Percentiles rank a stretch among this genome's conserved stretches.
Evolutionary conservation across 2,113 vertebrate genomes (phyloP).

Genomic region (Scortum barcoo): DNA sequence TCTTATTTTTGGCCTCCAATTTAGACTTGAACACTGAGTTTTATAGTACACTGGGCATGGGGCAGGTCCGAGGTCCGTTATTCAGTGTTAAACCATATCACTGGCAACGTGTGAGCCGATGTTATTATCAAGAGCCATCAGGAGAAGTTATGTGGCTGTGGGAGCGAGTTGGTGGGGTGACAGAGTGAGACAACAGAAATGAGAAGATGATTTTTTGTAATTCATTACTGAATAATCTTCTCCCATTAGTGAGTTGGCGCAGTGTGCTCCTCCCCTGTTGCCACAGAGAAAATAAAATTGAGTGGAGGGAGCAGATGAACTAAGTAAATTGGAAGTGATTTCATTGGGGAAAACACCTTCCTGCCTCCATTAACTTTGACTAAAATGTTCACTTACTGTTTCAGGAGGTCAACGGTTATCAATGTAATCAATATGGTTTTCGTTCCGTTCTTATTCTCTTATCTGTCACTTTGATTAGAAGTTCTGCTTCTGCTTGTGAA

Average conservation of each 20-base stretch:
- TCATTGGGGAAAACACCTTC: constrained; percentile 9
- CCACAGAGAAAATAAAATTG: constrained; percentile 22
- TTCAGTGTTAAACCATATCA: constrained; percentile 1
- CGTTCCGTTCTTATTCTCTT: background rate
- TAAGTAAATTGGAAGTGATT: constrained; percentile 24
- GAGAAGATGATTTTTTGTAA: constrained; percentile 45
- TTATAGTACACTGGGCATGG: constrained; percentile 11
- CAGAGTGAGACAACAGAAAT: constrained; percentile 12
- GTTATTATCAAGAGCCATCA: constrained; percentile 18
- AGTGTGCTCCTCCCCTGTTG: constrained; percentile 18
- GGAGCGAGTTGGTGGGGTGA: background rate
- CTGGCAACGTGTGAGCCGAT: background rate
- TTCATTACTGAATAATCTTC: constrained; percentile 38
- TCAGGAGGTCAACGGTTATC: background rate
- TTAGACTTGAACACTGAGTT: constrained; percentile 7
- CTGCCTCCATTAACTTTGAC: constrained; percentile 30
- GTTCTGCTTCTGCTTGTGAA: background rate
- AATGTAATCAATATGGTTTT: background rate
- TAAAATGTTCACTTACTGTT: constrained; percentile 12
- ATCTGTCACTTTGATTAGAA: background rate
- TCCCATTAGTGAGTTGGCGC: constrained; percentile 22
- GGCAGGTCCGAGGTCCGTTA: no score
- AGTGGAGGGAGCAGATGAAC: constrained; percentile 27
- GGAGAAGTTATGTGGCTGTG: constrained; percentile 4
- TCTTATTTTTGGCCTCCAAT: constrained; percentile 21